phyloP scores from a whole-genome alignment of 2,888 invertebrate species.

The Lasioglossum pauxillum region DNA sequence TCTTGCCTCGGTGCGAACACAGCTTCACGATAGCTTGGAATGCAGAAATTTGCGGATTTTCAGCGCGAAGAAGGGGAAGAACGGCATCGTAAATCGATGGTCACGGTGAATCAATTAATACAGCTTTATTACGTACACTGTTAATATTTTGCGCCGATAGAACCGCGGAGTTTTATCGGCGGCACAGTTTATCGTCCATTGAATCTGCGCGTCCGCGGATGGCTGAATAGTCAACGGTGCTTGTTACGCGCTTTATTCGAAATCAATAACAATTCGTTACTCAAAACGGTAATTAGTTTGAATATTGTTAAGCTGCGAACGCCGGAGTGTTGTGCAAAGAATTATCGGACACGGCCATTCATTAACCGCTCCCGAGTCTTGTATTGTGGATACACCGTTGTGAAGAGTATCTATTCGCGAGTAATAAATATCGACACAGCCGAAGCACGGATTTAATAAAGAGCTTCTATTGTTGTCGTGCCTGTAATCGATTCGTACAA shows the following conservation, averaged over 20 bases:
- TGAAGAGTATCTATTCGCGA: neutral
- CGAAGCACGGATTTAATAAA: neutral
- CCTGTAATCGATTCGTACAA: neutral
- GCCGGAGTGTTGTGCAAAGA: slow-evolving; percentile 44
- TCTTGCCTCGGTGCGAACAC: neutral
- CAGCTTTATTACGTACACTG: slow-evolving; percentile 3
- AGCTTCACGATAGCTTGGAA: neutral
- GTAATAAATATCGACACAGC: neutral
- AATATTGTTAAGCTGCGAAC: slow-evolving; percentile 50
- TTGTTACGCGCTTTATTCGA: slow-evolving; percentile 42
- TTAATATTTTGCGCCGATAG: slow-evolving; percentile 18
- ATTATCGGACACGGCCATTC: slow-evolving; percentile 7
- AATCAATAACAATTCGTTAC: slow-evolving; percentile 55
- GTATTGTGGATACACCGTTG: neutral
- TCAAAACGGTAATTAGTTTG: slow-evolving; percentile 59
- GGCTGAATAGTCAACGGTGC: slow-evolving; percentile 32
- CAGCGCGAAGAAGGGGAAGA: neutral
- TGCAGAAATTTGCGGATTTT: slow-evolving; percentile 33
- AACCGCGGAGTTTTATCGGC: slow-evolving; percentile 6
- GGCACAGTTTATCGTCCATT: neutral
- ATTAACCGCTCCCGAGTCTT: neutral
- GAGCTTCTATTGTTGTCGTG: neutral
- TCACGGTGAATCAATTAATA: slow-evolving; percentile 11
- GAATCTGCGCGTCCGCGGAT: slow-evolving; percentile 6
- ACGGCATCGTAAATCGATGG: neutral